Base-by-base conservation (phyloP, 2,888 invertebrate genomes). In the Euplexia lucipara region DNA sequence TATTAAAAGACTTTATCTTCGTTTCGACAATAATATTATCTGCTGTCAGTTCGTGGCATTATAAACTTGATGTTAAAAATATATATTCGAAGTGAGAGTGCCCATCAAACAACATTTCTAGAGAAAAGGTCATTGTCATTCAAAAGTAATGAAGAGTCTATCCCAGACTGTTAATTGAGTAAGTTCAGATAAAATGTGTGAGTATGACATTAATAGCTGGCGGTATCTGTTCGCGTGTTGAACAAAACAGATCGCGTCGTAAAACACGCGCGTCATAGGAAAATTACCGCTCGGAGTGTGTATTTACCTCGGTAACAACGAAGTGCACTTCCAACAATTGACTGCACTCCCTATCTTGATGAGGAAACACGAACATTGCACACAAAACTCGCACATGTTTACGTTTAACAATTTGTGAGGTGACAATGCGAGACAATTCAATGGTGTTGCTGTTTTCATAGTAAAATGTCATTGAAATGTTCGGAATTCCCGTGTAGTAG, bases 281-380 rank as follows among this genome's bases (percentile, higher is more conserved):
- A 79, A 87, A 85, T 86, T 83, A 75, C 77, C 22, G 72, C 67
- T 73, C 67, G 63, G 44, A 76, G 75, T 71, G 76, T 85, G 79
- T 78, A 70, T 80, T 85, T 84, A 83, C 63, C 61, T 77, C 71
- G 84, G 87, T 83, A 75, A 91, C 90, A 90, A 86, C 88, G 75
- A 92, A 89, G 91, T 90, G 90, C 90, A 91, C 91, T 91, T 82
- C 79, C 73, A 77, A 86, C 90, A 88, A 92, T 91, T 92, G 88
- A 86, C 83, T 84, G 75, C 70, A 30, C 65, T 74, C 61, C 69
- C 87, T 88, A 89, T 90, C 86, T 75, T 84, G 88, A 91, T 89
- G 83, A 79, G 75, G 64, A 68, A 77, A 86, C 89, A 88, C 88
- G 88, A 88, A 87, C 86, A 82, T 82, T 84, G 81, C 73, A 75